These are phyloP conservation scores for Uloborus plumipes DNA, from an alignment of 2,888 invertebrate species.

Conservation along the genomic window DNA sequence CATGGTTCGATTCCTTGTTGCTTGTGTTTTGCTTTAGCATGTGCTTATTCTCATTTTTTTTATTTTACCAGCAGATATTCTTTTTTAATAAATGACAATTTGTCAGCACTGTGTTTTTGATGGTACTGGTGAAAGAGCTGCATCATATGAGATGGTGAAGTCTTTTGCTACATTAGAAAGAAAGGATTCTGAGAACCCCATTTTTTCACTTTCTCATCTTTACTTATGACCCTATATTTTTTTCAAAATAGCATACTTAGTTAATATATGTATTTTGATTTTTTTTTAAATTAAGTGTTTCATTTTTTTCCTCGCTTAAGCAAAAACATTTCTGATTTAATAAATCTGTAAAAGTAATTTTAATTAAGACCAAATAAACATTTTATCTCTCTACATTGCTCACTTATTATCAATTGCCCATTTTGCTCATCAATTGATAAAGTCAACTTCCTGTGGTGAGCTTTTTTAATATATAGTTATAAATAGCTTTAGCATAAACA, in stretches of 20 bases:
- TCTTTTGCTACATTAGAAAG: slow-evolving; percentile 13
- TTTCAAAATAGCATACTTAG: not conserved
- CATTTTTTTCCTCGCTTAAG: too few relatives aligned
- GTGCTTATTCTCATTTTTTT: slow-evolving; percentile 7
- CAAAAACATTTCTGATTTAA: too few relatives aligned
- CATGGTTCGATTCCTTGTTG: not conserved
- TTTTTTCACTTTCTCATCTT: not conserved
- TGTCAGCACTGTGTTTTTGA: slow-evolving; percentile 27
- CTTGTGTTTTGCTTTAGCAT: slow-evolving; percentile 21
- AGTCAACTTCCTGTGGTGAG: too few relatives aligned
- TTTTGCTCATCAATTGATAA: too few relatives aligned
- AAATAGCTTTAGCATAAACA: too few relatives aligned
- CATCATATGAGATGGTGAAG: slow-evolving; percentile 27
- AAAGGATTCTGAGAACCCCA: not conserved
- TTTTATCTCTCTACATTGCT: too few relatives aligned
- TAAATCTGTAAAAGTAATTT: too few relatives aligned
- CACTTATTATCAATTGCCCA: too few relatives aligned
- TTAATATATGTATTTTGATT: too few relatives aligned
- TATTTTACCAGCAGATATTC: slow-evolving; percentile 39
- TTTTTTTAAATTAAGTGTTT: too few relatives aligned
- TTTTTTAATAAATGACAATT: slow-evolving; percentile 31
- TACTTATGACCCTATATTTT: not conserved
- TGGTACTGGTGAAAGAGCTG: slow-evolving; percentile 31
- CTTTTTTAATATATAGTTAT: too few relatives aligned
- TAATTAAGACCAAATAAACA: too few relatives aligned